Percentiles rank a stretch among this genome's conserved stretches.
Evolutionary conservation across 2,113 vertebrate species (phyloP).

Genomic region (Dicerorhinus sumatrensis): DNA sequence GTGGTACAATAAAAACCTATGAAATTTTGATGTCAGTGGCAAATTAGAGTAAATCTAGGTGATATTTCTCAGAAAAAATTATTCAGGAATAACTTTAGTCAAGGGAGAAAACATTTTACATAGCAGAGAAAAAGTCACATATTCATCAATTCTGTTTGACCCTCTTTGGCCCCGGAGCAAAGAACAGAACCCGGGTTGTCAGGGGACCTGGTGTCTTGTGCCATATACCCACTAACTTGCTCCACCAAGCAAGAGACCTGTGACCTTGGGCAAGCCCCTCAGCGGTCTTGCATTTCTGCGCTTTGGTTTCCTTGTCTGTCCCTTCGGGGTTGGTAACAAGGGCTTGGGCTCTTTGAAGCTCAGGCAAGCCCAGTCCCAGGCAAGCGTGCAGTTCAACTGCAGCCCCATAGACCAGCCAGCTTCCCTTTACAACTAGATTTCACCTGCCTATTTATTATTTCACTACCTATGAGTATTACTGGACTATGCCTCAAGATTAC

Average conservation of each 20-base stretch:
- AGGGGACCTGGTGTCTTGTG: background rate
- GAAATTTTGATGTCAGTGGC: background rate
- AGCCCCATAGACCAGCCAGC: background rate
- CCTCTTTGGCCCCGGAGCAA: background rate
- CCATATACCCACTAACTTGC: background rate
- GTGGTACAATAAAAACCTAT: background rate
- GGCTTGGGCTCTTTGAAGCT: background rate
- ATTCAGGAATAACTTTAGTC: background rate
- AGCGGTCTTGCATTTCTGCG: background rate
- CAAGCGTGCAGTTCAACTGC: background rate
- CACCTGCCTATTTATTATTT: background rate
- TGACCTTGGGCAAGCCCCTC: background rate
- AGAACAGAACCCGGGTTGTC: background rate
- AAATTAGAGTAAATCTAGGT: background rate
- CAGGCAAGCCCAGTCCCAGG: background rate
- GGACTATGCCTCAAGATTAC: background rate
- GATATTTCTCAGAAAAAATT: background rate
- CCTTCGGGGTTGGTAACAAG: background rate
- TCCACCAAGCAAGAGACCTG: background rate
- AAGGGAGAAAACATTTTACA: background rate
- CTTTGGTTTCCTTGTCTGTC: background rate
- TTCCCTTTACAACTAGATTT: background rate
- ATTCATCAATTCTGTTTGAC: background rate
- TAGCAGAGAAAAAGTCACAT: background rate
- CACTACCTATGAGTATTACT: background rate